Evolutionary conservation across 2,113 vertebrate genomes (phyloP).

Genomic region (Microtus pennsylvanicus): DNA sequence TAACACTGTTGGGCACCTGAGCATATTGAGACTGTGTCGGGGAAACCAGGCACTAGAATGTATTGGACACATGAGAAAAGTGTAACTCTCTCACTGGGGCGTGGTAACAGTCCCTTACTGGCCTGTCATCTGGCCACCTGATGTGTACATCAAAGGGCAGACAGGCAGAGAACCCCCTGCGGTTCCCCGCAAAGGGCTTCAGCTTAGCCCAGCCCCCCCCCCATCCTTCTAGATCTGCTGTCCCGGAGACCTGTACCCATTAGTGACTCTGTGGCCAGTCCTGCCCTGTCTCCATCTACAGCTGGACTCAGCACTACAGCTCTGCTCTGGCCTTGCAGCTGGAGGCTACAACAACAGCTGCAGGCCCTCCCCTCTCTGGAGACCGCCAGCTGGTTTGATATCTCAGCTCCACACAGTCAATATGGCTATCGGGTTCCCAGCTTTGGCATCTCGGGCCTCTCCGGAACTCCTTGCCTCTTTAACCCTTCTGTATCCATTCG

Average conservation of each 20-base stretch:
- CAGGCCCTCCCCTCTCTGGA: neutral
- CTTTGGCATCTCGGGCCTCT: neutral
- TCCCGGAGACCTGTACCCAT: too few relatives aligned
- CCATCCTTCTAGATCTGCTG: neutral
- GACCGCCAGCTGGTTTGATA: neutral
- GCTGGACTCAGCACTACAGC: neutral
- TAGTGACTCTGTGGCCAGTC: neutral
- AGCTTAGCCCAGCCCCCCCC: neutral
- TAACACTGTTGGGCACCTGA: neutral
- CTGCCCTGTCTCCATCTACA: neutral
- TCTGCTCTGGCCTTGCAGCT: neutral
- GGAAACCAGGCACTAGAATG: neutral
- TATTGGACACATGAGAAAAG: neutral
- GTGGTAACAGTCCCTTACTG: neutral
- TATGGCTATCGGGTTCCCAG: neutral
- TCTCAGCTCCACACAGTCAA: neutral
- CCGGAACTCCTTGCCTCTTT: neutral
- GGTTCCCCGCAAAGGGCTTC: neutral
- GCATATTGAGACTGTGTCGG: neutral
- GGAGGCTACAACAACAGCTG: neutral
- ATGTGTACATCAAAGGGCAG: neutral
- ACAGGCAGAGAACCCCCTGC: neutral
- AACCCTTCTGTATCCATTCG: neutral
- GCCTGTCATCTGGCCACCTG: neutral
- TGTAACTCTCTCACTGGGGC: neutral